Evolutionary conservation across 2,888 invertebrate species (phyloP).

Genomic region (Epicampocera succincta): DNA sequence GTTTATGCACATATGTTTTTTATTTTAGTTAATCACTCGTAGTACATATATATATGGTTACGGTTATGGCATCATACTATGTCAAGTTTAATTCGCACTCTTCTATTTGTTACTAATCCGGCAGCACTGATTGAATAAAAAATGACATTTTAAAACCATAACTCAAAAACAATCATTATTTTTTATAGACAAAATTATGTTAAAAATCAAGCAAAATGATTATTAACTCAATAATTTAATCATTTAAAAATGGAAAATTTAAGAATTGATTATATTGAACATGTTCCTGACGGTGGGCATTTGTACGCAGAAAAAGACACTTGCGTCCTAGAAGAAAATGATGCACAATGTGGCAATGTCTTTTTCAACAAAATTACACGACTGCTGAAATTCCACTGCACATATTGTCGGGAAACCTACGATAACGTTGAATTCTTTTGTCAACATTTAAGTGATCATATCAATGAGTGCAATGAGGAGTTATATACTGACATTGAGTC

Average conservation of each 20-base stretch:
- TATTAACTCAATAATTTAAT: too few species aligned
- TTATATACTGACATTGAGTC: constrained; percentile 1
- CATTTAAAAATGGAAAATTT: constrained; percentile 36
- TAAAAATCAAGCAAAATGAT: too few species aligned
- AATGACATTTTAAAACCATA: constrained; percentile 1
- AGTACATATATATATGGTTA: too few species aligned
- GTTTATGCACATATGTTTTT: too few species aligned
- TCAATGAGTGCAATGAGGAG: constrained; percentile 47
- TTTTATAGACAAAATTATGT: neutral
- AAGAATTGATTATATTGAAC: constrained; percentile 20
- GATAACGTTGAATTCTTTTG: constrained; percentile 71
- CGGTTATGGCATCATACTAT: neutral
- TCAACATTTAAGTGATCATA: constrained; percentile 70
- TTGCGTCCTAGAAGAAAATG: constrained; percentile 61
- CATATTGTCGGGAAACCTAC: constrained; percentile 68
- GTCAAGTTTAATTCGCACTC: too few species aligned
- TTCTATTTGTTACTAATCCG: neutral
- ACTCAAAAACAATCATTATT: constrained; percentile 15
- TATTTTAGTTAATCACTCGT: too few species aligned
- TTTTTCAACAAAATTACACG: constrained; percentile 68
- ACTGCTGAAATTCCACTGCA: constrained; percentile 70
- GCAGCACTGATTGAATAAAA: neutral
- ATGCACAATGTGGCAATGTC: constrained; percentile 69
- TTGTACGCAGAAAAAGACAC: constrained; percentile 30
- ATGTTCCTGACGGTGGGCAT: constrained; percentile 15